These are phyloP conservation scores for Actenoides hombroni DNA, from an alignment of 2,113 vertebrate genomes.

Conservation along the genomic window DNA sequence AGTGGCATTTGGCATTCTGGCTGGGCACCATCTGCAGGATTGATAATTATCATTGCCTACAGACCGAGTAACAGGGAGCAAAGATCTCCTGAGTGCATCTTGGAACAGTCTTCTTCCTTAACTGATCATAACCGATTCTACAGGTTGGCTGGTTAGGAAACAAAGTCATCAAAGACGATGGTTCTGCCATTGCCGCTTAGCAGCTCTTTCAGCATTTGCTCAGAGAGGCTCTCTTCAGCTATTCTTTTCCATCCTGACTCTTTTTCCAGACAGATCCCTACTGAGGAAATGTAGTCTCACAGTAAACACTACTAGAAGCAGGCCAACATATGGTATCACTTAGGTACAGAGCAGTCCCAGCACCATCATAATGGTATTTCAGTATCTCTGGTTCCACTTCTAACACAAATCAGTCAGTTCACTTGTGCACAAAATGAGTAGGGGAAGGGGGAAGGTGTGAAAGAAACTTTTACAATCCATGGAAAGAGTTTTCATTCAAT, in stretches of 20 bases:
- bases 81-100: background rate
- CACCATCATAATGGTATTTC: background rate
- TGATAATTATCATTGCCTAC: background rate
- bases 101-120: background rate
- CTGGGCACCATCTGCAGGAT: fast-evolving
- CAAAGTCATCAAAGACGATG: background rate
- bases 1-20: background rate
- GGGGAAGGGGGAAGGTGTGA: background rate
- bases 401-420: background rate
- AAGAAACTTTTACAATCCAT: background rate
- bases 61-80: background rate
- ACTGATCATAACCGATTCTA: background rate
- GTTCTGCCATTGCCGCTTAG: background rate
- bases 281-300: background rate
- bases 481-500: background rate
- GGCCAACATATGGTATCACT: conserved; percentile 43
- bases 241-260: conserved; percentile 22
- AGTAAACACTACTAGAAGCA: conserved; percentile 12
- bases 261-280: conserved; percentile 44
- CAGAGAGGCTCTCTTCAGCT: background rate
- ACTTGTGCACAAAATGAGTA: background rate
- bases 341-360: background rate
- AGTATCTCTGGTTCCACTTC: background rate
- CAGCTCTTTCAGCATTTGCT: background rate
- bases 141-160: background rate